Evolutionary conservation across 2,113 vertebrate species (phyloP).

Genomic region (Pygoscelis adeliae): DNA sequence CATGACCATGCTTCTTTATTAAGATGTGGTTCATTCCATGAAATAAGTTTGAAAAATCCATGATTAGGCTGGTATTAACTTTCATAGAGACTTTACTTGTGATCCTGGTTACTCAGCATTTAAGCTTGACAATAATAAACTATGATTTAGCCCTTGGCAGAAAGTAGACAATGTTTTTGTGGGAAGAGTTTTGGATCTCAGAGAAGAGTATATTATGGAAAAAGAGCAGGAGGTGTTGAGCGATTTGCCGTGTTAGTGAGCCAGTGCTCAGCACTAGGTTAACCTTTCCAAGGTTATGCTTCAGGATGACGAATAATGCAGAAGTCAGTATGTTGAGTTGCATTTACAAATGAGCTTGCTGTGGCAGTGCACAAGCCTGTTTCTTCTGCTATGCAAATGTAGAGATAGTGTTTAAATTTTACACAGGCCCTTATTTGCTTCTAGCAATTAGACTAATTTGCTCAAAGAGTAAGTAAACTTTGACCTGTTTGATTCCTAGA

Average conservation of each 20-base stretch:
- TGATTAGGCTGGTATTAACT: not conserved
- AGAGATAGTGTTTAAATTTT: not conserved
- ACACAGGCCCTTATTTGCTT: not conserved
- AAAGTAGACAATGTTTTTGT: not conserved
- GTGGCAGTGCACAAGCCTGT: not conserved
- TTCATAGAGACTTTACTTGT: not conserved
- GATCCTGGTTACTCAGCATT: not conserved
- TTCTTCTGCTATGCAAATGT: not conserved
- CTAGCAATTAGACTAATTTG: not conserved
- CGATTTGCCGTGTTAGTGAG: not conserved
- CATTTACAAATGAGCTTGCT: not conserved
- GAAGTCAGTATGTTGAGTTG: not conserved
- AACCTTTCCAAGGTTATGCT: not conserved
- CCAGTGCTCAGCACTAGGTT: not conserved
- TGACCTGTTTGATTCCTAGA: not conserved
- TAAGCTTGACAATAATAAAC: not conserved
- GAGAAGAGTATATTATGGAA: not conserved
- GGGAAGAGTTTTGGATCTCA: not conserved
- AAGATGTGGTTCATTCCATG: not conserved
- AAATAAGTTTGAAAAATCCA: not conserved
- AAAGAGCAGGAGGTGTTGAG: not conserved
- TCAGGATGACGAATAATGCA: not conserved
- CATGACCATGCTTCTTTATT: not conserved
- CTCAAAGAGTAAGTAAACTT: not conserved
- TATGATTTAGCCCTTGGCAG: not conserved